These are phyloP conservation scores for Lissonota sp. DNA, from an alignment of 2,888 invertebrate species.

Conservation along the genomic window DNA sequence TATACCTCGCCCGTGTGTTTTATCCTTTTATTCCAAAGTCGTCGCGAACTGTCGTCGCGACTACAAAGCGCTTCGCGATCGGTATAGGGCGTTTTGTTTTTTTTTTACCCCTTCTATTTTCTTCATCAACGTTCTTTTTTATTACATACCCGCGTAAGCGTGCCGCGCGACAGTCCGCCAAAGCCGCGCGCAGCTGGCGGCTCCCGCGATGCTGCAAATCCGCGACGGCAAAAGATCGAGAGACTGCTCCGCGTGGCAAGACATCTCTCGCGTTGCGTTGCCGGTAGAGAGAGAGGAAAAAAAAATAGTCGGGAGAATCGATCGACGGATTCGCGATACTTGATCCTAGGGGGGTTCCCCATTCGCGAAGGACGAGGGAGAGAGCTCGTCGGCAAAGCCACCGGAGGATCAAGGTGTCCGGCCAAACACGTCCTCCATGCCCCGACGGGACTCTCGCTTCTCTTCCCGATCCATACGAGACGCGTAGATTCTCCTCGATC, in stretches of 20 bases:
- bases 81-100: conserved; percentile 1
- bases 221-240: conserved; percentile 47
- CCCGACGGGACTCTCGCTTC: conserved; percentile 48
- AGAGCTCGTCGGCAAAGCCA: conserved; percentile 50
- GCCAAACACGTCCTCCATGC: conserved; percentile 57
- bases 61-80: conserved; percentile 60
- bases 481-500: not conserved
- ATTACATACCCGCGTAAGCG: conserved; percentile 55
- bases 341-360: conserved; percentile 41
- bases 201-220: conserved; percentile 47
- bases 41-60: conserved; percentile 46
- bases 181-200: conserved; percentile 25
- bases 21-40: conserved; percentile 55
- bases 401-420: conserved; percentile 61
- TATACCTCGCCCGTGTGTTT: conserved; percentile 22
- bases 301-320: conserved; percentile 56
- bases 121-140: conserved; percentile 25
- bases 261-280: conserved; percentile 32
- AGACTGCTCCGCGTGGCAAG: conserved; percentile 18
- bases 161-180: conserved; percentile 45
- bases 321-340: conserved; percentile 54
- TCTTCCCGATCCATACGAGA: conserved; percentile 20
- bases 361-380: conserved; percentile 56
- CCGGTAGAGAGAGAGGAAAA: conserved; percentile 42
- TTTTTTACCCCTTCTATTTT: not conserved